phyloP scores from a whole-genome alignment of 1,140 invertebrate genomes.

The Portunus trituberculatus region DNA sequence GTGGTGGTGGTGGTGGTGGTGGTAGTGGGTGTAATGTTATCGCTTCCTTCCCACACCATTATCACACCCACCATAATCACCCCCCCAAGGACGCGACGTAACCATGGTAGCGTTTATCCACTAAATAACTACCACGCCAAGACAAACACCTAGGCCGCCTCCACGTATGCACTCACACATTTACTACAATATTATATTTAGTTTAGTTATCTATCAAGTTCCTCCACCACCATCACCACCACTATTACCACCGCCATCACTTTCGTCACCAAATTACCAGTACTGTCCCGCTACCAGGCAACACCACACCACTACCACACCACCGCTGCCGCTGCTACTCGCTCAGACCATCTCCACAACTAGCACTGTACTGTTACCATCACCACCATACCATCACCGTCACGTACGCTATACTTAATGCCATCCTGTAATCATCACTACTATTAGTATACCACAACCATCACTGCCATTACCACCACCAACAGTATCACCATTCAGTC shows the following conservation, averaged over 20 bases:
- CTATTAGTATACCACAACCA: too few relatives aligned
- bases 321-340: not conserved
- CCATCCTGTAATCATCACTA: too few relatives aligned
- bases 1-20: not conserved
- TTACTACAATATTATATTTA: too few relatives aligned
- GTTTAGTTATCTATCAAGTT: too few relatives aligned
- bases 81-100: not conserved
- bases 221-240: not conserved
- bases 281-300: too few relatives aligned
- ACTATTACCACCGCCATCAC: not conserved
- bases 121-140: too few relatives aligned
- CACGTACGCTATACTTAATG: too few relatives aligned
- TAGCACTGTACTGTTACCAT: not conserved
- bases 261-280: not conserved
- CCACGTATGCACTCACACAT: too few relatives aligned
- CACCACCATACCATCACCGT: not conserved
- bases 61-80: not conserved
- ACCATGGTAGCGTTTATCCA: too few relatives aligned
- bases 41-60: not conserved
- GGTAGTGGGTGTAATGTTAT: not conserved
- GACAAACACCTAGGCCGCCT: too few relatives aligned
- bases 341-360: not conserved
- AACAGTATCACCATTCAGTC: too few relatives aligned
- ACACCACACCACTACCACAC: not conserved
- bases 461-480: too few relatives aligned